Base-by-base conservation (phyloP, 1,140 invertebrate genomes). In the Epicauta chinensis region DNA sequence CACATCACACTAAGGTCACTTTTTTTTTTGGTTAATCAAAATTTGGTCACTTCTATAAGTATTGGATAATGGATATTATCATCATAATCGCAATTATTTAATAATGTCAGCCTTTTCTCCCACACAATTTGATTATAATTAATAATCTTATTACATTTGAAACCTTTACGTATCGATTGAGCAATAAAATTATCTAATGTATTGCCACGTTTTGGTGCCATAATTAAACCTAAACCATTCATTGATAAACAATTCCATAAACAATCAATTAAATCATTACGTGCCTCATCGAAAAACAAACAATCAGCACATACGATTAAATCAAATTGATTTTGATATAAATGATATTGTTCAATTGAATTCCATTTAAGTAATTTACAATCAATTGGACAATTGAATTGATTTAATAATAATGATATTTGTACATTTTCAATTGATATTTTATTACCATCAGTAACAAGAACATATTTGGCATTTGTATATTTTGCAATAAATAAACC, bases 261-360 rank as follows among this genome's bases (percentile, higher is more conserved):
- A 35, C 82, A 82, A 40, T 81, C 76, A 16, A 87, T 80, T 12
- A 92, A 71, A 58, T 86, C 82, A 29, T 77, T 68, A 41, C 88
- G 74, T 0, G 81, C 81, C 37, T 89, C 86, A 66, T 91, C 87
- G 71, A 91, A 92, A 71, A 91, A 92, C 36, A 91, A 68, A 69
- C 89, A 91, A 67, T 89, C 87, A 6, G 88, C 86, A 61, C 83
- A 86, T 1, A 90, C 67, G 29, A 90, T 79, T 15, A 82, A 73
- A 70, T 90, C 86, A 68, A 82, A 89, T 50, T 69, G 64, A 11
- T 51, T 49, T 17, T 66, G 63, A 0, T 61, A 48, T 9, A 49
- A 17, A 3, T 57, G 45, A 30, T 68, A 62, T 44, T 71, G 23
- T 23, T 23, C 23, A 23, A 23, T 35, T 2, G 54, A 50, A 16